phyloP scores from a whole-genome alignment of 1,140 invertebrate species.

The Drosophila orosa region DNA sequence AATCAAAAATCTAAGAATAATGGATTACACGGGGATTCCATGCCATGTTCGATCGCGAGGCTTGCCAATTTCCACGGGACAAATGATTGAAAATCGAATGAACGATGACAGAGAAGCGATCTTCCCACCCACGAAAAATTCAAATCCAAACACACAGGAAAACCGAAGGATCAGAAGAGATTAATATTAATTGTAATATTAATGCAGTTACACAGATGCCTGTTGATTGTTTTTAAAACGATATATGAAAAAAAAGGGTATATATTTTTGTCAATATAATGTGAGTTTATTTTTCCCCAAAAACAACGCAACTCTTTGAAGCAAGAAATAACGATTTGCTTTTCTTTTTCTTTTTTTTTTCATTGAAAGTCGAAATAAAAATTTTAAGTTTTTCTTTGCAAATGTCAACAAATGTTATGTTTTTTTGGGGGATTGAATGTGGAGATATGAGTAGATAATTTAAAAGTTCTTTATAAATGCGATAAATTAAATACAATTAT shows the following conservation, averaged over 20 bases:
- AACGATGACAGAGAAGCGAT: constrained; percentile 12
- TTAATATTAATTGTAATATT: constrained; percentile 30
- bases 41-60: constrained; percentile 21
- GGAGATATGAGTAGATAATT: too few relatives aligned
- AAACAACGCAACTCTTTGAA: constrained; percentile 18
- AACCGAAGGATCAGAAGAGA: constrained; percentile 3
- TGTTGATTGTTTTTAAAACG: constrained; percentile 51
- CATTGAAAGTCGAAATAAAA: constrained; percentile 35
- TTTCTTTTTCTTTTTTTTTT: constrained; percentile 6
- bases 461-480: too few relatives aligned
- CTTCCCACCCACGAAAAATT: neutral
- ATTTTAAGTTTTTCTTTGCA: constrained; percentile 27
- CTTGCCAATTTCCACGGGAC: constrained; percentile 19
- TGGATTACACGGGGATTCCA: constrained; percentile 2
- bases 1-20: constrained; percentile 12
- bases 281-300: constrained; percentile 34
- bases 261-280: constrained; percentile 52
- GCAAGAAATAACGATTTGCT: constrained; percentile 5
- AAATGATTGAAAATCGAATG: constrained; percentile 8
- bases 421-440: neutral
- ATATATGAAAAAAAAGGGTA: constrained; percentile 19
- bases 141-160: constrained; percentile 4
- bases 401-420: constrained; percentile 1
- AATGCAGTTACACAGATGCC: constrained; percentile 41
- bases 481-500: too few relatives aligned